Evolutionary conservation across 1,140 invertebrate genomes (phyloP).

Genomic region (Probaryconus sp.): DNA sequence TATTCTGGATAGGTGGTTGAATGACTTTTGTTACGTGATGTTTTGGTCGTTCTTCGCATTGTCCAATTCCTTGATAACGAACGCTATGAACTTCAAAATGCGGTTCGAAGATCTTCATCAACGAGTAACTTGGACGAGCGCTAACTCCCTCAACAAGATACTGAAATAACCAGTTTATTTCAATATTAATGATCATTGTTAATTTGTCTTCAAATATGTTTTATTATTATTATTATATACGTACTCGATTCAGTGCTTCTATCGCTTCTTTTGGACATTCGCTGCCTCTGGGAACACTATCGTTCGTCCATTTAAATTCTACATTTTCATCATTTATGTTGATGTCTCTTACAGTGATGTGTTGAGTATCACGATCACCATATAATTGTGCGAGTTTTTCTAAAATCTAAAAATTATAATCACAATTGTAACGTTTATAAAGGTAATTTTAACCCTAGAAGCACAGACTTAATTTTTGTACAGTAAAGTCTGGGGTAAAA

Average conservation of each 20-base stretch:
- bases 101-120: slow-evolving; percentile 81
- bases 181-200: too few relatives aligned
- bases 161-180: slow-evolving; percentile 75
- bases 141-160: slow-evolving; percentile 79
- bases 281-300: slow-evolving; percentile 85
- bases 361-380: slow-evolving; percentile 83
- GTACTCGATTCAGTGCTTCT: slow-evolving; percentile 83
- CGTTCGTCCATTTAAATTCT: slow-evolving; percentile 92
- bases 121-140: slow-evolving; percentile 79
- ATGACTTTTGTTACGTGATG: slow-evolving; percentile 74
- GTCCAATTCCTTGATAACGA: slow-evolving; percentile 80
- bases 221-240: slow-evolving; percentile 24
- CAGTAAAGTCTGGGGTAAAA: too few relatives aligned
- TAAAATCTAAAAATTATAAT: slow-evolving; percentile 29
- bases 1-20: slow-evolving; percentile 81
- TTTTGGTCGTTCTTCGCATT: slow-evolving; percentile 79
- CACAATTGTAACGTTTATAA: slow-evolving; percentile 1
- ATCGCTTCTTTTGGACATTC: slow-evolving; percentile 86
- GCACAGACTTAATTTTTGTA: neutral
- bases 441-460: neutral
- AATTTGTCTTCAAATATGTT: neutral
- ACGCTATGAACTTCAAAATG: slow-evolving; percentile 83
- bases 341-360: slow-evolving; percentile 83
- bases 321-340: slow-evolving; percentile 79
- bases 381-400: slow-evolving; percentile 83